These are phyloP conservation scores for Andricus quercusramuli DNA, from an alignment of 2,888 invertebrate species.

Conservation along the genomic window DNA sequence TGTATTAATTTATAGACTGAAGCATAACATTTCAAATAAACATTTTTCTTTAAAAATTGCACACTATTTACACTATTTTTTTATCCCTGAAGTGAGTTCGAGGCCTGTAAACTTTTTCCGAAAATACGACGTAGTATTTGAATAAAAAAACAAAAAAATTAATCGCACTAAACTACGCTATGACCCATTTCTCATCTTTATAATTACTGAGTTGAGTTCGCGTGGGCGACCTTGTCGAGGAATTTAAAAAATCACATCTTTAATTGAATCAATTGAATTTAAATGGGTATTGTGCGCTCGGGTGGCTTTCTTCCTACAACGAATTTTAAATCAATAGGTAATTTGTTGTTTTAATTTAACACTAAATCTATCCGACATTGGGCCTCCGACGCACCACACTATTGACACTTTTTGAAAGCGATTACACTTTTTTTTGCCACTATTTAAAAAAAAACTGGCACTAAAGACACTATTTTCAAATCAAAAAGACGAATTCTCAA, in stretches of 20 bases:
- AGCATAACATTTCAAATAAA: too few relatives aligned
- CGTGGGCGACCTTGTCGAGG: conserved; percentile 32
- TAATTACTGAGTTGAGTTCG: conserved; percentile 29
- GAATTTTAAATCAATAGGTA: neutral
- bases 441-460: too few relatives aligned
- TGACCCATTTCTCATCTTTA: conserved; percentile 33
- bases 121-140: neutral
- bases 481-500: too few relatives aligned
- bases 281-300: conserved; percentile 1
- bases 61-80: neutral
- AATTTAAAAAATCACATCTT: conserved; percentile 39
- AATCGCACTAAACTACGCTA: conserved; percentile 4
- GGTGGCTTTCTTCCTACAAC: neutral
- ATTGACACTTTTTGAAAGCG: too few relatives aligned
- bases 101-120: conserved; percentile 2
- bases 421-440: too few relatives aligned
- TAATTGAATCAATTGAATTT: conserved; percentile 37
- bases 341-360: neutral
- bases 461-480: too few relatives aligned
- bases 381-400: too few relatives aligned
- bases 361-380: neutral
- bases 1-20: too few relatives aligned
- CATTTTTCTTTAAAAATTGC: too few relatives aligned
- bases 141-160: conserved; percentile 1
- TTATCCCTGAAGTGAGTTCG: too few relatives aligned